These are phyloP conservation scores for Nemopilema nomurai DNA, from an alignment of 30 jellyfish, hydroid and myxozoan genomes.

Conservation along the genomic window DNA sequence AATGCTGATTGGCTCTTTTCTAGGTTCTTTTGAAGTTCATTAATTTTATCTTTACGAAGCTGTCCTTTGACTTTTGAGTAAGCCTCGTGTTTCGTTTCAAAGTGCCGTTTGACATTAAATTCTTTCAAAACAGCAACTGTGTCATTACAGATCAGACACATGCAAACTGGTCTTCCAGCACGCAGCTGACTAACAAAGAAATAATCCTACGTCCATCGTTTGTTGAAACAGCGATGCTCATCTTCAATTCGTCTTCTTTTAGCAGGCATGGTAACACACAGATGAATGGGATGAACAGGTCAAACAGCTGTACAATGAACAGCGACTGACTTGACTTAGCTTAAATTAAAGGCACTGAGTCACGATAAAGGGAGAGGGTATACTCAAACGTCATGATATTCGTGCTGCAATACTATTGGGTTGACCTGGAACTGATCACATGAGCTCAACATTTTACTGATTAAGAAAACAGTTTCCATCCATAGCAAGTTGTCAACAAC, in stretches of 20 bases:
- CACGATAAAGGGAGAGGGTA: neutral
- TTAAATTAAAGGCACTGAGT: neutral
- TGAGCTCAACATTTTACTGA: neutral
- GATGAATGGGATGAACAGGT: neutral
- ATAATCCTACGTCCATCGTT: neutral
- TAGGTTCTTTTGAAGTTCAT: neutral
- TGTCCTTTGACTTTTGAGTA: conserved; percentile 4
- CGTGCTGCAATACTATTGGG: neutral
- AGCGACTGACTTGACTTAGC: neutral
- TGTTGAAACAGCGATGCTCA: neutral
- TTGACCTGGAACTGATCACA: neutral
- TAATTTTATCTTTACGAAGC: neutral
- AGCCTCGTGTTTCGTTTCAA: neutral
- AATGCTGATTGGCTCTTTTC: neutral
- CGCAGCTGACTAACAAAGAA: neutral
- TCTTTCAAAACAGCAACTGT: conserved; percentile 5
- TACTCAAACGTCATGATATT: neutral
- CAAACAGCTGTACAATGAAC: neutral
- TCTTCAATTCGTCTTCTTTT: neutral
- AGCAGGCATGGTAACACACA: neutral
- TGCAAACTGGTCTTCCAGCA: neutral
- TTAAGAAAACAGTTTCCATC: neutral
- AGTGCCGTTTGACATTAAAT: neutral
- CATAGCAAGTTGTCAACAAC: neutral
- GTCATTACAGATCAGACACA: neutral